Evolutionary conservation across 1,140 invertebrate genomes (phyloP), one percentile per base, ranked within the genome.

Genomic region (Ceratina australensis): DNA sequence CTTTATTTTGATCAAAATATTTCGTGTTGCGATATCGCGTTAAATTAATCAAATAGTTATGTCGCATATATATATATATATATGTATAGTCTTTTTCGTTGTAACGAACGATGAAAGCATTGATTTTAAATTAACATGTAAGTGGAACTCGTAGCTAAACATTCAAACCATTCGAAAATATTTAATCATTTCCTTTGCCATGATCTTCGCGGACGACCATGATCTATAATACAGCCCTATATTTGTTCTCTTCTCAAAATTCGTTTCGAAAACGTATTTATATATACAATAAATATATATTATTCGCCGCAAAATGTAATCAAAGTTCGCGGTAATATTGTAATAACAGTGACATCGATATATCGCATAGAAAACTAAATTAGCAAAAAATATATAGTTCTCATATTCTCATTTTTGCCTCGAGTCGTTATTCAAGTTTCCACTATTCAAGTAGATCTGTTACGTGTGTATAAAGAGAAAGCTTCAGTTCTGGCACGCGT

Each of bases 371-470:
- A 71, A 77, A 77, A 78, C 33, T 71, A 72, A 82, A 71, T 64
- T 66, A 50, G 81, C 78, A 28, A 82, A 50, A 75, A 79, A 79
- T 77, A 77, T 71, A 77, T 20, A 26, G 60, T n/a, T 71, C 56
- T 77, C 57, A 10, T 42, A 42, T 42, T 77, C 61, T 71, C 57
- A 68, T 20, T 77, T n/a, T 69, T 54, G 57, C 52, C 54, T 71
- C 52, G 74, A 71, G 49, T 50, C 49, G 24, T 71, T 76, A 66
- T 65, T 60, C 2, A 42, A 80, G 52, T 47, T 65, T 10, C 33
- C 78, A 79, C 61, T 64, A 66, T 71, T 72, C n/a, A 66, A 78
- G 74, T 66, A 72, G 75, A 73, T 63, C 67, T 74, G 52, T 81
- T 54, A 42, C 33, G 33, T 42, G 33, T 42, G 33, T 42, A 77